Conservation (phyloP, 2,797 vertebrate species). For the Anisognathus igniventris region DNA sequence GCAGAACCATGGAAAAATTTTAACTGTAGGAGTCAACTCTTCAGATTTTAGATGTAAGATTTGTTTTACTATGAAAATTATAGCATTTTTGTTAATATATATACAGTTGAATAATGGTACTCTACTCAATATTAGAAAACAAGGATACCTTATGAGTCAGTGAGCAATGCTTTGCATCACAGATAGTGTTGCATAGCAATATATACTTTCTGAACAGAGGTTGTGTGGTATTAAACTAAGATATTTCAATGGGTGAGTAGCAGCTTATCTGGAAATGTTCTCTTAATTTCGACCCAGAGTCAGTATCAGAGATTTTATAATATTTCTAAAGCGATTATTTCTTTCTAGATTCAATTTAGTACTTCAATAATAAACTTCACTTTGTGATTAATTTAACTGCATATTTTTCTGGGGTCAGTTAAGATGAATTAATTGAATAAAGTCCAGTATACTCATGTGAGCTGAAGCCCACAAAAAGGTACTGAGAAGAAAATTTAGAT, state of each 20-base stretch:
- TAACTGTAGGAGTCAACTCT: neutral
- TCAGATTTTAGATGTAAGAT: neutral
- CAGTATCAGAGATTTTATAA: neutral
- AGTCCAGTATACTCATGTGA: neutral
- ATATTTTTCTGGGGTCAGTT: neutral
- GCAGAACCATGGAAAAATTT: constrained; percentile 12
- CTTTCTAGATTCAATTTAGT: neutral
- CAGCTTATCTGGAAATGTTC: neutral
- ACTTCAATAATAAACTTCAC: neutral
- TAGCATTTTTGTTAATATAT: constrained; percentile 7
- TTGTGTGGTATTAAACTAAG: constrained; percentile 17
- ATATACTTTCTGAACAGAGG: neutral
- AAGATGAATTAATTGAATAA: neutral
- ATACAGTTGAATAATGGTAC: neutral
- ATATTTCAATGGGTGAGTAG: neutral
- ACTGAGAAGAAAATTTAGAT: neutral
- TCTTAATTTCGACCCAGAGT: neutral
- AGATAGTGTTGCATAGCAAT: neutral
- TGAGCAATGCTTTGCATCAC: neutral
- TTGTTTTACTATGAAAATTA: constrained; percentile 40
- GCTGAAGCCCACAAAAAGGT: neutral
- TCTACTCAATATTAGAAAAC: neutral
- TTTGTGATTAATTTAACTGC: neutral
- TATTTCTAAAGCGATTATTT: neutral
- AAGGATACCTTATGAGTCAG: neutral